Evolutionary conservation across 23 tunicate species (phyloP).

Genomic region (Aplidium turbinatum): DNA sequence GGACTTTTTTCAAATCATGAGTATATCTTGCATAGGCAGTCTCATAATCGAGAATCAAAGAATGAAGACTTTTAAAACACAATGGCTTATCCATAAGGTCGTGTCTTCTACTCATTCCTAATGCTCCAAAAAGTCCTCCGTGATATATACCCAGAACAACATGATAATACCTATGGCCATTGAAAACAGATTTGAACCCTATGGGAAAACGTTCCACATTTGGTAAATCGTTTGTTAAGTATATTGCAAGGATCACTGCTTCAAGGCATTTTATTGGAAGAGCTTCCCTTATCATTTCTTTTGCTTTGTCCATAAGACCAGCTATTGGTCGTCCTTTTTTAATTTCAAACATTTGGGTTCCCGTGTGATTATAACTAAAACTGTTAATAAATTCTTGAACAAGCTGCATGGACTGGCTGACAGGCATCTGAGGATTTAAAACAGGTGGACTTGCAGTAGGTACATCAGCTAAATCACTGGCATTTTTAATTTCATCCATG

Average conservation of each 20-base stretch:
- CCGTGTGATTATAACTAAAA: slow-evolving; percentile 81
- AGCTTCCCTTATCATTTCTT: slow-evolving; percentile 74
- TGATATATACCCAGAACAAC: slow-evolving; percentile 80
- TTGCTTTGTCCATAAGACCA: slow-evolving; percentile 88
- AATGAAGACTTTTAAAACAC: slow-evolving; percentile 53
- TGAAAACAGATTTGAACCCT: slow-evolving; percentile 81
- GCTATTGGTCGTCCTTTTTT: slow-evolving; percentile 70
- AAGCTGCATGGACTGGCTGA: slow-evolving; percentile 32
- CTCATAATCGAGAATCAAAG: slow-evolving; percentile 48
- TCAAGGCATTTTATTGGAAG: slow-evolving; percentile 95
- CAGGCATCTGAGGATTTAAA: slow-evolving; percentile 39
- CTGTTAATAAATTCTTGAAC: slow-evolving; percentile 61
- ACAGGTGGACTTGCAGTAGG: slow-evolving; percentile 48
- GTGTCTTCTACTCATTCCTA: slow-evolving; percentile 78
- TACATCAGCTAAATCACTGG: slow-evolving; percentile 43
- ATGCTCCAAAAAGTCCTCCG: slow-evolving; percentile 71
- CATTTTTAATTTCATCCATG: slow-evolving; percentile 62
- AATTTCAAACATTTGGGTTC: slow-evolving; percentile 89
- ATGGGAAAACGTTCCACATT: slow-evolving; percentile 87
- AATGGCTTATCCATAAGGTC: slow-evolving; percentile 90
- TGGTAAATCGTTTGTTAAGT: slow-evolving; percentile 58
- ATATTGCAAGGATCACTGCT: slow-evolving; percentile 82
- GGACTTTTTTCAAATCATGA: slow-evolving; percentile 66
- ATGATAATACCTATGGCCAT: slow-evolving; percentile 82
- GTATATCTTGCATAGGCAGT: slow-evolving; percentile 66